Evolutionary conservation across 2,888 invertebrate genomes (phyloP).

Genomic region (Alloplasta piceator): DNA sequence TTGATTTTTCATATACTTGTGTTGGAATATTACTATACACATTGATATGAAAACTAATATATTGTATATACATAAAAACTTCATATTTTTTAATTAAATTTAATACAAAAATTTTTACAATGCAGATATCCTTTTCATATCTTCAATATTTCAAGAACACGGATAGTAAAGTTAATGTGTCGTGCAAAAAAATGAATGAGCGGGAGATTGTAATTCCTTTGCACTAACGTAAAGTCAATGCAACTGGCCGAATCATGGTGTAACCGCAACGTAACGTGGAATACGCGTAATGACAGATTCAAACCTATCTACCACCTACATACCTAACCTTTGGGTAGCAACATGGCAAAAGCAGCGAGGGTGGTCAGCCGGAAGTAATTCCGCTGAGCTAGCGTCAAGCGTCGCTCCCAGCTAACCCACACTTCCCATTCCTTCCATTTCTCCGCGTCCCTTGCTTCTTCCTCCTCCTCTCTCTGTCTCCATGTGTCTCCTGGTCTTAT

Average conservation of each 20-base stretch:
- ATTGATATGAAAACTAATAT: too few relatives aligned
- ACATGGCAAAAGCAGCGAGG: slow-evolving; percentile 60
- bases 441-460: slow-evolving; percentile 44
- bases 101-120: too few relatives aligned
- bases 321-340: slow-evolving; percentile 14
- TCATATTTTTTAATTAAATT: too few relatives aligned
- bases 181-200: too few relatives aligned
- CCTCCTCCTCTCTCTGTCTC: slow-evolving; percentile 31
- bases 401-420: slow-evolving; percentile 70
- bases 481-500: slow-evolving; percentile 39
- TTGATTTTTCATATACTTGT: too few relatives aligned
- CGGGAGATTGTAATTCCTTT: too few relatives aligned
- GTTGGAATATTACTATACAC: too few relatives aligned
- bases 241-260: not conserved
- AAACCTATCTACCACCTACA: slow-evolving; percentile 11
- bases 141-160: too few relatives aligned
- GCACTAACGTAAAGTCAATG: not conserved
- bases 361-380: slow-evolving; percentile 74
- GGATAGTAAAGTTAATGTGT: too few relatives aligned
- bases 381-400: slow-evolving; percentile 73
- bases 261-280: slow-evolving; percentile 18
- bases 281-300: slow-evolving; percentile 19
- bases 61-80: too few relatives aligned
- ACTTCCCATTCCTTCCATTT: slow-evolving; percentile 51
- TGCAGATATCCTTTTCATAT: too few relatives aligned